Base-by-base conservation (phyloP, 2,113 vertebrate genomes). In the Lagenorhynchus albirostris region DNA sequence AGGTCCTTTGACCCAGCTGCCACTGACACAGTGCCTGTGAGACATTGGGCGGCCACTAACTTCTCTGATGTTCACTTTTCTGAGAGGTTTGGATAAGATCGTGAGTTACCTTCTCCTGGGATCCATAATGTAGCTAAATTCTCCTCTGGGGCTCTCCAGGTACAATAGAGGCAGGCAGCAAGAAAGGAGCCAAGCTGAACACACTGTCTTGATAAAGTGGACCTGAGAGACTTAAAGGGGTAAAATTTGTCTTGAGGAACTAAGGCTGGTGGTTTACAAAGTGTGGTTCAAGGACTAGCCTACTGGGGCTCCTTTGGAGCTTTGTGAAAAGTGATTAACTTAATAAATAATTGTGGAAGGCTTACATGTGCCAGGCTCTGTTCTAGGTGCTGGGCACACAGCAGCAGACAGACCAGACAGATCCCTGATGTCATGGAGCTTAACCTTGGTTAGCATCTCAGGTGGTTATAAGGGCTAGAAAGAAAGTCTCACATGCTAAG, bases 31-130 rank as follows among this genome's bases (percentile, higher is more conserved):
- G 31, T 8, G 1, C 38, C 31, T 25, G 21, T 50, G 53, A 12
- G 76, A 68, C 3, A 0, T 12, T 11, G 4, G 29, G 4, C 1
- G 12, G 15, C 21, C 5, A 23, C 50, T 15, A 1, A 18, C 7
- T n/a, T 50, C 68, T 63, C 67, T 29, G 12, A 18, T 4, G 7
- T 47, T 44, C n/a, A 33, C 31, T 63, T 76, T 94, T 83, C 31
- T 31, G 58, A 44, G 67, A 18, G 3, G 7, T 31, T 41, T 81
- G 60, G 26, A 17, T 77, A 33, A 44, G 63, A 47, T 71, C 1
- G 0, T 3, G 12, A 23, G 26, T 62, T 38, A 17, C n/a, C 47
- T 20, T 12, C 47, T 74, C 33, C 33, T 26, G 47, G 86, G n/a
- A 77, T 33, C 12, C 8, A 1, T 2, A 50, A 50, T 10, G 2